Percentiles rank a stretch among this genome's conserved stretches.
phyloP scores from a whole-genome alignment of 92 coral and sea anemone species.

The Heliopora coerulea region DNA sequence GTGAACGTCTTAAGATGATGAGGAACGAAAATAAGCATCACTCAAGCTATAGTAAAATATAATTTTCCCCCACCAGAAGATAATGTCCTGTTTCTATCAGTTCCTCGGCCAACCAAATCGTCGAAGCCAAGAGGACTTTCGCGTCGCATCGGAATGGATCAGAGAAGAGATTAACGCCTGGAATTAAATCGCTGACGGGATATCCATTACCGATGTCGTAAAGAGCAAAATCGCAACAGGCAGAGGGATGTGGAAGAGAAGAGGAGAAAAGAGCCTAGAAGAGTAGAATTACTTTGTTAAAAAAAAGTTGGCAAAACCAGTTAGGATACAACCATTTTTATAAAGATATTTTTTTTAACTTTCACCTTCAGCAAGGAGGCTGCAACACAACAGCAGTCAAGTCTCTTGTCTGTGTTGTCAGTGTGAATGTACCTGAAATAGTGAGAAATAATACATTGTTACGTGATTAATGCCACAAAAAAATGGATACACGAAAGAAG shows the following conservation, averaged over 20 bases:
- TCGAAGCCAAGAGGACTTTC: slow-evolving; percentile 76
- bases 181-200: slow-evolving; percentile 72
- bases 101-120: slow-evolving; percentile 89
- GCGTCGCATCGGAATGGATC: slow-evolving; percentile 92
- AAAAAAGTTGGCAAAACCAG: neutral
- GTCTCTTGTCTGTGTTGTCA: slow-evolving; percentile 82
- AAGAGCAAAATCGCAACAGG: slow-evolving; percentile 85
- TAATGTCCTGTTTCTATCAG: slow-evolving; percentile 72
- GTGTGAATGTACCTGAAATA: slow-evolving; percentile 80
- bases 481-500: too few species aligned
- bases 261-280: slow-evolving; percentile 77
- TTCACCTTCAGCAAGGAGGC: slow-evolving; percentile 77
- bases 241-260: slow-evolving; percentile 91
- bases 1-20: too few species aligned
- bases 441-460: neutral
- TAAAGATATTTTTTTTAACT: neutral
- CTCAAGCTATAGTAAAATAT: too few species aligned
- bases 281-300: neutral
- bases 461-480: too few species aligned
- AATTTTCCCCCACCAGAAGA: slow-evolving; percentile 55
- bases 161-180: slow-evolving; percentile 87
- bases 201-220: slow-evolving; percentile 82
- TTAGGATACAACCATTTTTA: too few species aligned
- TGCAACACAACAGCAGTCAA: slow-evolving; percentile 82
- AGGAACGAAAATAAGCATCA: too few species aligned